phyloP scores from a whole-genome alignment of 2,888 invertebrate genomes.

The Thecocarcelia acutangulata region DNA sequence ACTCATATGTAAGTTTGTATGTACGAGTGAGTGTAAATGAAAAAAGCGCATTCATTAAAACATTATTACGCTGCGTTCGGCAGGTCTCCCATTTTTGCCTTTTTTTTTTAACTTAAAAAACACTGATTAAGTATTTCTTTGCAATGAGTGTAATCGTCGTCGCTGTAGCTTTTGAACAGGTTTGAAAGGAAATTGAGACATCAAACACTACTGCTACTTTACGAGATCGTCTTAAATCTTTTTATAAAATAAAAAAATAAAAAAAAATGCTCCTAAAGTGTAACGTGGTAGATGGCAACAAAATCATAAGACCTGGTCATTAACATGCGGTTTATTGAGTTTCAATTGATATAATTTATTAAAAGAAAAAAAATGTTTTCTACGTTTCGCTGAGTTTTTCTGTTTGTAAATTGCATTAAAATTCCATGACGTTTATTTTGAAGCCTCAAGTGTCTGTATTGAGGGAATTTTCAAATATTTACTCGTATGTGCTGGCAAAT shows the following conservation, averaged over 20 bases:
- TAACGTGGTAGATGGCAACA: conserved; percentile 67
- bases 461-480: conserved; percentile 19
- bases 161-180: conserved; percentile 66
- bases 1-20: background rate
- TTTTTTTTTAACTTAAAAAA: conserved; percentile 3
- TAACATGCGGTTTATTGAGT: conserved; percentile 67
- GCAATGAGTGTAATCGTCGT: conserved; percentile 21
- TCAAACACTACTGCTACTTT: conserved; percentile 67
- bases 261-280: conserved; percentile 57
- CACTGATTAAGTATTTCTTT: conserved; percentile 30
- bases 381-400: conserved; percentile 35
- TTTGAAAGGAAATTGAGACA: conserved; percentile 72
- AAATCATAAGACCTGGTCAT: conserved; percentile 67
- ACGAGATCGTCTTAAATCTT: conserved; percentile 50
- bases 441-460: conserved; percentile 12
- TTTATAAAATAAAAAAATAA: conserved; percentile 8
- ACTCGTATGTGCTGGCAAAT: background rate
- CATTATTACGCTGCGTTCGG: background rate
- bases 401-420: conserved; percentile 29
- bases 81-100: conserved; percentile 7
- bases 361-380: conserved; percentile 48
- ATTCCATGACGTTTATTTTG: conserved; percentile 1
- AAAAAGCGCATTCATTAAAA: background rate
- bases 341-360: conserved; percentile 66
- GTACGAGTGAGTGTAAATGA: background rate